Evolutionary conservation across 1,140 invertebrate species (phyloP).

Genomic region (Caerostris darwini): DNA sequence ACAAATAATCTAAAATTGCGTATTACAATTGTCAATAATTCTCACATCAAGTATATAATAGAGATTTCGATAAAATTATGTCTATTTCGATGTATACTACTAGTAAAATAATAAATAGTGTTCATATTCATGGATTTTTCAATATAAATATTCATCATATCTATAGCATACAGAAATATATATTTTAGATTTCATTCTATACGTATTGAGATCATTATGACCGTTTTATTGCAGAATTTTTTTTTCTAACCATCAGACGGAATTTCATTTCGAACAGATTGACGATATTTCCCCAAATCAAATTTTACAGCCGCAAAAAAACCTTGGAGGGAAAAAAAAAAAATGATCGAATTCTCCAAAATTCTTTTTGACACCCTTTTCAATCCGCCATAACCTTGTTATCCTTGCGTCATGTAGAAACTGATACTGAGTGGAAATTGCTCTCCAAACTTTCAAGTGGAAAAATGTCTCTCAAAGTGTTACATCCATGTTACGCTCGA

Average conservation of each 20-base stretch:
- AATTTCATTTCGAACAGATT: neutral
- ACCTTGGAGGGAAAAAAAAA: neutral
- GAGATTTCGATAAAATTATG: no score
- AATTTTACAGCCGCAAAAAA: neutral
- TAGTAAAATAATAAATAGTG: no score
- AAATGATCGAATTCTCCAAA: neutral
- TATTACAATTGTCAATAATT: no score
- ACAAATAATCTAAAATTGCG: no score
- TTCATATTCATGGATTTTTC: no score
- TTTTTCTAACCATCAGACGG: neutral
- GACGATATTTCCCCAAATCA: neutral
- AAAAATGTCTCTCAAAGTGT: neutral
- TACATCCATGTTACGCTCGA: conserved; percentile 12
- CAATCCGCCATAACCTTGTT: neutral
- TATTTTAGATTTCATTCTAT: neutral
- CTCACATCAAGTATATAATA: no score
- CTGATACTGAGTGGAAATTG: conserved; percentile 4
- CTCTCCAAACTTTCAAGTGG: conserved; percentile 26
- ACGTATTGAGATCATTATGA: neutral
- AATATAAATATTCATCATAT: neutral
- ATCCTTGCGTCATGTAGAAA: neutral
- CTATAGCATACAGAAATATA: neutral
- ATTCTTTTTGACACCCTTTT: neutral
- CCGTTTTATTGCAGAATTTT: neutral
- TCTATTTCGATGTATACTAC: no score